Percentiles rank a stretch among this genome's conserved stretches.
Conservation (phyloP, 1,140 invertebrate species). For the Lepidurus apus region DNA sequence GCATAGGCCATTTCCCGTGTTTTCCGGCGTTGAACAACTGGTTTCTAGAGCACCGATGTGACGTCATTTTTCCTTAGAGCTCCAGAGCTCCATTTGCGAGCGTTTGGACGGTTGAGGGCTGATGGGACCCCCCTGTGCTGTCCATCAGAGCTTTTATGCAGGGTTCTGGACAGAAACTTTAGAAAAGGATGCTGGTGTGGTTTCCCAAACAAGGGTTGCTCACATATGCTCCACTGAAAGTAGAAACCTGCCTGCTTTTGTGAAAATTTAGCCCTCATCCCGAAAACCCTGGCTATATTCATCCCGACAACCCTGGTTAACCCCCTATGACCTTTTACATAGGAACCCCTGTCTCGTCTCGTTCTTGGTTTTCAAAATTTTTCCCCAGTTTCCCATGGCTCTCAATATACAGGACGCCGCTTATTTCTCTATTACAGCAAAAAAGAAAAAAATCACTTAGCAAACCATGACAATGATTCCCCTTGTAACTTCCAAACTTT, state of each 20-base stretch:
- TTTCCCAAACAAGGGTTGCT: neutral
- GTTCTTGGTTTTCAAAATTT: neutral
- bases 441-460: neutral
- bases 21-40: too few relatives aligned
- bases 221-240: neutral
- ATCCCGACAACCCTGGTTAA: slow-evolving; percentile 2
- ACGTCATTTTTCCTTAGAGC: neutral
- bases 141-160: neutral
- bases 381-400: neutral
- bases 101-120: neutral
- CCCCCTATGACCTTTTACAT: slow-evolving; percentile 6
- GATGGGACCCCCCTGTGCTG: neutral
- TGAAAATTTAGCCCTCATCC: neutral
- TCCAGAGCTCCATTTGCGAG: neutral
- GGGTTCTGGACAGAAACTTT: neutral
- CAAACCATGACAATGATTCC: too few relatives aligned
- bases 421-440: neutral
- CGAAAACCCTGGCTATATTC: neutral
- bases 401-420: neutral
- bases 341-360: neutral
- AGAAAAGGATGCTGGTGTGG: slow-evolving; percentile 3
- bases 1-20: too few relatives aligned
- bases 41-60: too few relatives aligned
- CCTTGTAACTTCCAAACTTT: too few relatives aligned
- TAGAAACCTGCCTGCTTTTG: slow-evolving; percentile 4